A percentile compares a stretch with the other conserved stretches of the same genome.
phyloP scores from a whole-genome alignment of 1,140 invertebrate genomes.

The Drosophila bocki region DNA sequence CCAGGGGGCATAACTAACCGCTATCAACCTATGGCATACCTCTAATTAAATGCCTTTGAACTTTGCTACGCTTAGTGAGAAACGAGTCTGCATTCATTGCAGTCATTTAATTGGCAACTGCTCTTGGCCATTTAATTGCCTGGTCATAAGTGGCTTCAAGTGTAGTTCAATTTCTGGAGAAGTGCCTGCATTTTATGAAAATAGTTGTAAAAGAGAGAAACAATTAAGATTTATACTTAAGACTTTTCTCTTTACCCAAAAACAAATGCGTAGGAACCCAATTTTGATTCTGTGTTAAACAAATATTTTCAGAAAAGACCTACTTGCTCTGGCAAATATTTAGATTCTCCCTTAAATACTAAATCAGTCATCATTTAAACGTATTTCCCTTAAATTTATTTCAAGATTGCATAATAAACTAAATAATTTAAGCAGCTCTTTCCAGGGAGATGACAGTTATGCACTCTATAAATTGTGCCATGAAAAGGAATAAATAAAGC shows the following conservation, averaged over 20 bases:
- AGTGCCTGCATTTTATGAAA: not conserved
- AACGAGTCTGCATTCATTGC: constrained; percentile 31
- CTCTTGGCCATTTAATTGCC: constrained; percentile 36
- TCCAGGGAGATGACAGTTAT: constrained; percentile 16
- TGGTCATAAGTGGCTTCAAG: constrained; percentile 9
- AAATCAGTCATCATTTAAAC: not conserved
- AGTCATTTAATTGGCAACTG: constrained; percentile 32
- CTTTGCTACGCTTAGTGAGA: constrained; percentile 24
- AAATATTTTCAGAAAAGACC: not conserved
- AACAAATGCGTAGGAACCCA: too few relatives aligned
- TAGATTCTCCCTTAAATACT: too few relatives aligned
- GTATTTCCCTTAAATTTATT: not conserved
- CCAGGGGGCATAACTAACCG: constrained; percentile 34
- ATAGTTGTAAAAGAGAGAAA: not conserved
- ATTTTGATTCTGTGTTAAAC: not conserved
- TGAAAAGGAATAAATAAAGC: constrained; percentile 31
- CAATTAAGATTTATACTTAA: too few relatives aligned
- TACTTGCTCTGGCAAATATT: not conserved
- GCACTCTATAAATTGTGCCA: constrained; percentile 21
- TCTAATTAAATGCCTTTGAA: constrained; percentile 58
- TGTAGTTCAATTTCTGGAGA: not conserved
- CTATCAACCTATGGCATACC: constrained; percentile 23
- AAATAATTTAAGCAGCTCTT: constrained; percentile 28
- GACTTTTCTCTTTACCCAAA: not conserved
- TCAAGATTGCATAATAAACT: constrained; percentile 2